Conservation (phyloP, 1,140 invertebrate genomes). For the Drosophila bocqueti region DNA sequence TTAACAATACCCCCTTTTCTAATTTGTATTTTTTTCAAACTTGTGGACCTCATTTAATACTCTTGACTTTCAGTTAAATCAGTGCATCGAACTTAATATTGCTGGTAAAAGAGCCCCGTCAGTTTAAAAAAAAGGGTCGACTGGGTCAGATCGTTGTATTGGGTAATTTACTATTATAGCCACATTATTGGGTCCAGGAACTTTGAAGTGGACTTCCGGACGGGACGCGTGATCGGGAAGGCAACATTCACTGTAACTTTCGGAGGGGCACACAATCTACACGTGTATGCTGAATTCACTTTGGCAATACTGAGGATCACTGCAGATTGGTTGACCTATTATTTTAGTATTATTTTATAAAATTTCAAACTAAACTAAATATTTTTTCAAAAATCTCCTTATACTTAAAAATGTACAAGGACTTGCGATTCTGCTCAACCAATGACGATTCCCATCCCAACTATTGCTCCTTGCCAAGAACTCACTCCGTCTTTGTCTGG, state of each 20-base stretch:
- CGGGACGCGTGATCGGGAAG: background rate
- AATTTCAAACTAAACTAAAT: background rate
- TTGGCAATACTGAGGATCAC: background rate
- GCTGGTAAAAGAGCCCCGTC: no score
- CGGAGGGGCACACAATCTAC: background rate
- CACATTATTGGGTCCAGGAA: background rate
- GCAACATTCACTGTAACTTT: background rate
- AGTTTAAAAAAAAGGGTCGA: background rate
- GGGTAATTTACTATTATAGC: background rate
- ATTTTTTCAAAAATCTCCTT: background rate
- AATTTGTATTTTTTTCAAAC: no score
- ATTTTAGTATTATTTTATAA: background rate
- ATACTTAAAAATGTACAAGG: background rate
- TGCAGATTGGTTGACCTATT: background rate
- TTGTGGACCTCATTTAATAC: background rate
- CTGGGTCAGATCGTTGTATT: background rate
- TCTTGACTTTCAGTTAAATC: background rate
- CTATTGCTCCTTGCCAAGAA: background rate
- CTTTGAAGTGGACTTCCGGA: background rate
- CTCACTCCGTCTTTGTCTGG: background rate
- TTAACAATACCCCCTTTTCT: no score
- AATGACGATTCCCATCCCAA: background rate
- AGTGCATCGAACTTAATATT: background rate
- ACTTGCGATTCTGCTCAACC: background rate
- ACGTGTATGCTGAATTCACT: background rate